A percentile compares a stretch with the other conserved stretches of the same genome.
Conservation (phyloP, 2,113 vertebrate species). For the Tympanuchus pallidicinctus region DNA sequence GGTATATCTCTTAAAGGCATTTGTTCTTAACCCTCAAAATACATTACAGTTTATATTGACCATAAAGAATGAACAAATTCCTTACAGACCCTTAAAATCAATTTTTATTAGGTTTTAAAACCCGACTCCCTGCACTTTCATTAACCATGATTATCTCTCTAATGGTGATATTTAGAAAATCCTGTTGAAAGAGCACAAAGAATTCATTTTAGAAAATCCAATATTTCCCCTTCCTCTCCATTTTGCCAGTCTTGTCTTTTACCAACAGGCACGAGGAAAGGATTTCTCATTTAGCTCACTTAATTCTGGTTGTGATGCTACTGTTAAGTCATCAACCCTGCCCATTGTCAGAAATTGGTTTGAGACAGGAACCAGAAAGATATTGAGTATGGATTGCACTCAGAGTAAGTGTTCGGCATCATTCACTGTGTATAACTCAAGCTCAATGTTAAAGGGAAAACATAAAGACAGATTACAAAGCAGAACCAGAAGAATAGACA, state of each 20-base stretch:
- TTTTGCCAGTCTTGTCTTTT: background rate
- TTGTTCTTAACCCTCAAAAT: background rate
- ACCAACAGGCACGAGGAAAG: background rate
- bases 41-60: background rate
- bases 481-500: background rate
- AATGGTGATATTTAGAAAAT: background rate
- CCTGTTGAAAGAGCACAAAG: background rate
- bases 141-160: background rate
- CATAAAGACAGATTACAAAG: background rate
- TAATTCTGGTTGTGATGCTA: background rate
- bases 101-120: background rate
- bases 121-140: accelerated
- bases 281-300: background rate
- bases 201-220: background rate
- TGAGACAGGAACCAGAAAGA: background rate
- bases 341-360: background rate
- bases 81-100: background rate
- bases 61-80: background rate
- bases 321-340: background rate
- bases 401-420: background rate
- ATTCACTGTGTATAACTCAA: background rate
- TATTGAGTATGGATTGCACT: background rate
- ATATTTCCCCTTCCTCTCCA: background rate
- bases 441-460: background rate
- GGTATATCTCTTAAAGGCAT: background rate